Percentiles rank a stretch among this genome's conserved stretches.
Conservation (phyloP, 1,140 invertebrate genomes). For the Brachionus manjavacas region DNA sequence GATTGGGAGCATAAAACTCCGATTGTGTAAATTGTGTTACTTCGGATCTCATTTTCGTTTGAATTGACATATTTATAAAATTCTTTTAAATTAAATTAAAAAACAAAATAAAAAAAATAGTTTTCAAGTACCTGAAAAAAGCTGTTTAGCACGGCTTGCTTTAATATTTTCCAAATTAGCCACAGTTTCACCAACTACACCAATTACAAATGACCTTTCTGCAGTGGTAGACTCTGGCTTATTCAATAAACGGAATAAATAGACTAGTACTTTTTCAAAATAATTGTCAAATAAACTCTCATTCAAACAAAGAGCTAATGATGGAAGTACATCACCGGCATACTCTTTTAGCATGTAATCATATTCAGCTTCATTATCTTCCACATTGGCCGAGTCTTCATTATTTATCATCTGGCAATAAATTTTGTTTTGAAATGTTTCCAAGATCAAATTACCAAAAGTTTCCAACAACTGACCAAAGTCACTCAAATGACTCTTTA, state of each 20-base stretch:
- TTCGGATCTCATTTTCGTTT: constrained; percentile 3
- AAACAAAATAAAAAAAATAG: neutral
- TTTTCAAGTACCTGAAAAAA: neutral
- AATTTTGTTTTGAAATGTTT: constrained; percentile 40
- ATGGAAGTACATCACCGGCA: constrained; percentile 36
- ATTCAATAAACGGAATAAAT: constrained; percentile 17
- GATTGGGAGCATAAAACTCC: constrained; percentile 30
- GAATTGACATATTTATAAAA: constrained; percentile 15
- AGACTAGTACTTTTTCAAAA: constrained; percentile 29
- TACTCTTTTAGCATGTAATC: constrained; percentile 41
- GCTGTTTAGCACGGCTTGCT: neutral
- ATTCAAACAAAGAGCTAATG: constrained; percentile 3
- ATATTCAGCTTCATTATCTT: constrained; percentile 32
- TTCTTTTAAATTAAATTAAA: neutral
- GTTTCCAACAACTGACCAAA: constrained; percentile 7
- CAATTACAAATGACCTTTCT: constrained; percentile 37
- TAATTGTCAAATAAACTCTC: constrained; percentile 21
- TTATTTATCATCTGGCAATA: constrained; percentile 40
- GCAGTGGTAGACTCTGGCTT: neutral
- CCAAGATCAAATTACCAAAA: constrained; percentile 20
- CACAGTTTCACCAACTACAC: constrained; percentile 35
- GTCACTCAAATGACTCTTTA: neutral
- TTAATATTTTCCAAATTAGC: neutral
- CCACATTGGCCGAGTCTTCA: neutral
- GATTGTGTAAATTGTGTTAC: constrained; percentile 39